Conservation (phyloP, 2,888 invertebrate genomes). For the Zygothrica quintamaculata region DNA sequence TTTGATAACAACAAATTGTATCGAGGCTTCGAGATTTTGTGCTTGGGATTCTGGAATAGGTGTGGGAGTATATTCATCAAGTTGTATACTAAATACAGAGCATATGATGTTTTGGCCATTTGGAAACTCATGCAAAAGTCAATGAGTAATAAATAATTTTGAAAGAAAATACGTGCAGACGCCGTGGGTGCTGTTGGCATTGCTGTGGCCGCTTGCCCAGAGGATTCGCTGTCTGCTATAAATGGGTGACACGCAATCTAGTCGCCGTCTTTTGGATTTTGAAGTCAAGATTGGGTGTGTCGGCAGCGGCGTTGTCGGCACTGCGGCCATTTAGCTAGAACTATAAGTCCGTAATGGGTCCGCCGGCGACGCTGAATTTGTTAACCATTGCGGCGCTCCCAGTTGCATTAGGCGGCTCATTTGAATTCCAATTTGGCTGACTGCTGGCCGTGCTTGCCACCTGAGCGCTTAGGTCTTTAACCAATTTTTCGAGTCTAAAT, state of each 20-base stretch:
- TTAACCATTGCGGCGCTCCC: conserved; percentile 34
- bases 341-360: conserved; percentile 84
- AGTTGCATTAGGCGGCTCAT: conserved; percentile 35
- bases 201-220: conserved; percentile 20
- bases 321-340: conserved; percentile 72
- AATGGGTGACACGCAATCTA: conserved; percentile 76
- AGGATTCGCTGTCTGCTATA: conserved; percentile 62
- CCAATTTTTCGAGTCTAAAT: conserved; percentile 84
- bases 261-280: conserved; percentile 11
- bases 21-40: conserved; percentile 15
- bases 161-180: conserved; percentile 61
- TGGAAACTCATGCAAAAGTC: conserved; percentile 55
- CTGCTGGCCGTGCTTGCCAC: conserved; percentile 45
- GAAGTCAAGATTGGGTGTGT: conserved; percentile 9
- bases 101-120: conserved; percentile 45
- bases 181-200: conserved; percentile 28
- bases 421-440: conserved; percentile 56
- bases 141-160: conserved; percentile 71
- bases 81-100: conserved; percentile 20
- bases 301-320: conserved; percentile 10
- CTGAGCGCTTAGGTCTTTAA: conserved; percentile 82
- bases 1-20: conserved; percentile 48
- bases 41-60: neutral
- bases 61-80: conserved; percentile 4
- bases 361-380: conserved; percentile 83